Conservation (phyloP, 2,797 vertebrate species). For the Bucorvus abyssinicus region DNA sequence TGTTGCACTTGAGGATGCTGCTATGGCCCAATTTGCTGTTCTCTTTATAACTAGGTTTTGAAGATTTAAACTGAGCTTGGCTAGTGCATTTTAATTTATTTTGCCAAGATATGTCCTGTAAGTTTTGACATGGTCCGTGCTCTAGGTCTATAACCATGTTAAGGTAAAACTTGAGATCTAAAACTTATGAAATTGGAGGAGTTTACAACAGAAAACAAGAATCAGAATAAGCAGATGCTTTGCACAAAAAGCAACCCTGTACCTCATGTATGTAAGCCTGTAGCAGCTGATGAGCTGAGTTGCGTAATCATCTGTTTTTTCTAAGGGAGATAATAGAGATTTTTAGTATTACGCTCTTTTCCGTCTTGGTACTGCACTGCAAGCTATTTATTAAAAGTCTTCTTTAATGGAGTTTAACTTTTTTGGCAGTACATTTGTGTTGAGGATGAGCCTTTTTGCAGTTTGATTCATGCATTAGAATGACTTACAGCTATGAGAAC, state of each 20-base stretch:
- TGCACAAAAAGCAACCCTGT: not conserved
- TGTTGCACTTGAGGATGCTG: not conserved
- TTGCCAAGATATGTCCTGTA: not conserved
- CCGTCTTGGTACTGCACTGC: not conserved
- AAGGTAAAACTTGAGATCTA: not conserved
- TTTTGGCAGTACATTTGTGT: not conserved
- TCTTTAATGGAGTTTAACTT: not conserved
- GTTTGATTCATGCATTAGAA: not conserved
- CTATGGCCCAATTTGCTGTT: not conserved
- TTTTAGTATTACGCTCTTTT: not conserved
- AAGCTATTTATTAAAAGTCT: not conserved
- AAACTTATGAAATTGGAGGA: not conserved
- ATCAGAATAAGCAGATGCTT: not conserved
- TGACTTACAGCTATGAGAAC: not conserved
- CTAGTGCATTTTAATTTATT: not conserved
- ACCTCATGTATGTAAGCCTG: not conserved
- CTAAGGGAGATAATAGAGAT: not conserved
- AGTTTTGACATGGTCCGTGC: not conserved
- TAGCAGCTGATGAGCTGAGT: not conserved
- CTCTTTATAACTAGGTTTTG: not conserved
- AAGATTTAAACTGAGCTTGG: not conserved
- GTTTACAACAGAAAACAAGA: not conserved
- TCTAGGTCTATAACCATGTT: not conserved
- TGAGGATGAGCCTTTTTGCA: not conserved
- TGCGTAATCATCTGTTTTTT: not conserved